Evolutionary conservation across 2,797 vertebrate species (phyloP).

Genomic region (Melanotaenia boesemani): DNA sequence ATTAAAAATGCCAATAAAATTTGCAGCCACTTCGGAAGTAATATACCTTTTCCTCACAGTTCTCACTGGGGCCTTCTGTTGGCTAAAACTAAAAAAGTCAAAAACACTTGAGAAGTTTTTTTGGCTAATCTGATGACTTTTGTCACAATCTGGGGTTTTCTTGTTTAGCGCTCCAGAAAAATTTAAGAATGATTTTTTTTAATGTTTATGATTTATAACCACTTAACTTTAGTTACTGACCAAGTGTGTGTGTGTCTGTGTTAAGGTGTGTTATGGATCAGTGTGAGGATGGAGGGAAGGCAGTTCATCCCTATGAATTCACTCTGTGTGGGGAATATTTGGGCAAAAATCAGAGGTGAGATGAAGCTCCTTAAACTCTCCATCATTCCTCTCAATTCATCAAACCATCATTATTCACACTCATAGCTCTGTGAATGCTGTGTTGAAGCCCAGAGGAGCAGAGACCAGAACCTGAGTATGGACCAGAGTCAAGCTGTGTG

Average conservation of each 20-base stretch:
- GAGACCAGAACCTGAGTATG: background rate
- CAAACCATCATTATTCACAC: background rate
- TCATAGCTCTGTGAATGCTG: background rate
- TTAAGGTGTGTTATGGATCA: background rate
- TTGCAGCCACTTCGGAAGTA: no score
- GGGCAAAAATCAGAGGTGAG: background rate
- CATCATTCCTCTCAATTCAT: background rate
- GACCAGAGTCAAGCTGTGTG: conserved; percentile 1
- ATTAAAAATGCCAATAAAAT: no score
- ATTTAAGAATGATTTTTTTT: no score
- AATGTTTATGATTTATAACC: no score
- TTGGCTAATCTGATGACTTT: no score
- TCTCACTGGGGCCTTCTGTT: no score
- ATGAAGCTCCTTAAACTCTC: background rate
- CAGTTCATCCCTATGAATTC: background rate
- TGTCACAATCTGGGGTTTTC: no score
- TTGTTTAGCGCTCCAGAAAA: no score
- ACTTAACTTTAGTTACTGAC: no score
- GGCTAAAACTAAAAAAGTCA: no score
- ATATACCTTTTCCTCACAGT: no score
- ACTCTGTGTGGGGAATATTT: background rate
- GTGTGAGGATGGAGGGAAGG: background rate
- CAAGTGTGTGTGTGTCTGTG: background rate
- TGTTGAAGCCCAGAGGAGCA: background rate
- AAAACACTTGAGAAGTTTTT: no score